A percentile compares a stretch with the other conserved stretches of the same genome.
Conservation (phyloP, 1,140 invertebrate species). For the Heliconius nattereri region DNA sequence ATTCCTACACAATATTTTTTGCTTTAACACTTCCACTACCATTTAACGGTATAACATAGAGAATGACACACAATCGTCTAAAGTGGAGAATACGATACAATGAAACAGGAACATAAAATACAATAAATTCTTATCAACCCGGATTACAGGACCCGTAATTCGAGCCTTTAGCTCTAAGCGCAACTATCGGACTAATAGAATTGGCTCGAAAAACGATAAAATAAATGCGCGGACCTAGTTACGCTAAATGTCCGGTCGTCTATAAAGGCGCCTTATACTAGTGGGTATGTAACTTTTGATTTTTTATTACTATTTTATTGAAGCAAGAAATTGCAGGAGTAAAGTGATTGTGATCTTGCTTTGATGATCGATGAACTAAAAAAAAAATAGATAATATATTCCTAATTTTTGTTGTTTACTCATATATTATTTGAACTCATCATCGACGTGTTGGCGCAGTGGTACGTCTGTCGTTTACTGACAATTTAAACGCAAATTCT, state of each 20-base stretch:
- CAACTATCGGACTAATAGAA: constrained; percentile 39
- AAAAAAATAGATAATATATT: not conserved
- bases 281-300: not conserved
- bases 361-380: not conserved
- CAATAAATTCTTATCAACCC: constrained; percentile 31
- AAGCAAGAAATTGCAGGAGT: not conserved
- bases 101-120: constrained; percentile 23
- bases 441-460: no score
- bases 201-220: constrained; percentile 33
- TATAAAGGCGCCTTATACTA: constrained; percentile 4
- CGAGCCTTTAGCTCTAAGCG: constrained; percentile 38
- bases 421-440: no score
- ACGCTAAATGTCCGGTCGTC: constrained; percentile 12
- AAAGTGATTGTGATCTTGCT: not conserved
- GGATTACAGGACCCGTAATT: constrained; percentile 37
- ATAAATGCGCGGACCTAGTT: constrained; percentile 27
- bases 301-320: constrained; percentile 11
- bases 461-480: no score
- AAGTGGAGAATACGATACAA: constrained; percentile 18
- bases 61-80: not conserved
- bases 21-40: not conserved
- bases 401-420: no score
- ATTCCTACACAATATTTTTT: no score
- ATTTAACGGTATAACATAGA: not conserved
- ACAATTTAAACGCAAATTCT: no score